A percentile compares a stretch with the other conserved stretches of the same genome.
Conservation (phyloP, 2,113 vertebrate genomes). For the Saguinus midas region DNA sequence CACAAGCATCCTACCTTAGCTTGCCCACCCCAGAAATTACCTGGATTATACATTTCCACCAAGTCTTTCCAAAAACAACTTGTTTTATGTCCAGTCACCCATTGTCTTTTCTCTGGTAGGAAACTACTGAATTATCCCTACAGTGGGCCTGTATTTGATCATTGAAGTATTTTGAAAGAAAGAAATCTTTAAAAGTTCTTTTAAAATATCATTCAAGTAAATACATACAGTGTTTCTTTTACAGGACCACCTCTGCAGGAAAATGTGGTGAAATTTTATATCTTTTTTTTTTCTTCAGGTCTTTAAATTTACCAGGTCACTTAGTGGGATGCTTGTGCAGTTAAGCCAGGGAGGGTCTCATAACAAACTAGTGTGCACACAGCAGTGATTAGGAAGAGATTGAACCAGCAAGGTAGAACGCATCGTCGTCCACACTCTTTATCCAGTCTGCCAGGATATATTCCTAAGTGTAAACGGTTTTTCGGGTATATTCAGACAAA, state of each 20-base stretch:
- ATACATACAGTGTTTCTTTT: neutral
- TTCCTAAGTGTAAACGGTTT: neutral
- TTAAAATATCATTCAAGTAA: neutral
- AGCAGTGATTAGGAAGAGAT: neutral
- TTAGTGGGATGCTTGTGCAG: neutral
- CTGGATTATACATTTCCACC: neutral
- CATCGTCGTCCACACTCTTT: neutral
- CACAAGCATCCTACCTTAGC: no score
- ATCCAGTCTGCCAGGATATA: neutral
- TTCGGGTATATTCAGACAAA: neutral
- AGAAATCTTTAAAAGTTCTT: neutral
- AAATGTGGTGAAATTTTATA: neutral
- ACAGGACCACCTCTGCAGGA: neutral
- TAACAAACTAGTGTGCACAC: accelerated
- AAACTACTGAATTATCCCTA: neutral
- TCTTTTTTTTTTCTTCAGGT: no score
- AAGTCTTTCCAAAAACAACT: neutral
- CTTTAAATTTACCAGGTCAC: neutral
- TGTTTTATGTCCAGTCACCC: neutral
- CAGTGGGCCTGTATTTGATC: neutral
- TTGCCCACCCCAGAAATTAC: neutral
- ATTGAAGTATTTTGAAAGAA: neutral
- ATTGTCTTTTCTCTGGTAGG: neutral
- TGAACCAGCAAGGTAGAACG: neutral
- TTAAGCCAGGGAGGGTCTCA: neutral